Evolutionary conservation across 2,888 invertebrate genomes (phyloP).

Genomic region (Copidosoma aretas): DNA sequence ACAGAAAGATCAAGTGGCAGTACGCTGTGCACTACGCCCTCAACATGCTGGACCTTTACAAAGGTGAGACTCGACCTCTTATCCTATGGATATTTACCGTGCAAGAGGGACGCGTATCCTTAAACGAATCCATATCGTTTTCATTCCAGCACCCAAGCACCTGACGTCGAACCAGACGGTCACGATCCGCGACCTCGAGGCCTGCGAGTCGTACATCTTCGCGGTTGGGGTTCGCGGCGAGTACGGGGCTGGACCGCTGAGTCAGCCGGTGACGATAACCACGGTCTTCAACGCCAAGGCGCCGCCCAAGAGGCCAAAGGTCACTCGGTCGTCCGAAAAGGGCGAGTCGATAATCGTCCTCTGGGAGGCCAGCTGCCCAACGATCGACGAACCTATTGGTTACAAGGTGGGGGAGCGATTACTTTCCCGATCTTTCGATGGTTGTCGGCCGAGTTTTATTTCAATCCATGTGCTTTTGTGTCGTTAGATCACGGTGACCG

Average conservation of each 20-base stretch:
- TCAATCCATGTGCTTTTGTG: too few species aligned
- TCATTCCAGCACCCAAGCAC: conserved; percentile 61
- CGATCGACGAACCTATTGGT: conserved; percentile 62
- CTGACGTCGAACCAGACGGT: conserved; percentile 66
- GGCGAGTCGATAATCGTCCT: conserved; percentile 67
- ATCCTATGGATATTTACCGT: background rate
- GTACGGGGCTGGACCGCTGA: conserved; percentile 72
- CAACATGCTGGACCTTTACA: conserved; percentile 66
- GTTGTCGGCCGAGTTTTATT: too few species aligned
- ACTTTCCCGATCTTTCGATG: too few species aligned
- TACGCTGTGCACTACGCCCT: conserved; percentile 79
- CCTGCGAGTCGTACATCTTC: conserved; percentile 79
- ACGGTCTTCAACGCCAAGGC: conserved; percentile 72
- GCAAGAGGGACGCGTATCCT: too few species aligned
- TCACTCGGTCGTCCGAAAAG: conserved; percentile 56
- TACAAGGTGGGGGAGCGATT: conserved; percentile 70
- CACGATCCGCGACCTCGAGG: conserved; percentile 69
- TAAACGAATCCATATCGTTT: too few species aligned
- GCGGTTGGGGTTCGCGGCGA: conserved; percentile 73
- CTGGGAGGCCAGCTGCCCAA: conserved; percentile 77
- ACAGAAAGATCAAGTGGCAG: conserved; percentile 66
- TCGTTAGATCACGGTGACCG: conserved; percentile 64
- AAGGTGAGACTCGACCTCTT: conserved; percentile 67
- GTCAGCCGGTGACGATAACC: conserved; percentile 64
- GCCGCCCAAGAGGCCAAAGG: conserved; percentile 73